phyloP scores from a whole-genome alignment of 2,797 vertebrate species.

The Lagodon rhomboides region DNA sequence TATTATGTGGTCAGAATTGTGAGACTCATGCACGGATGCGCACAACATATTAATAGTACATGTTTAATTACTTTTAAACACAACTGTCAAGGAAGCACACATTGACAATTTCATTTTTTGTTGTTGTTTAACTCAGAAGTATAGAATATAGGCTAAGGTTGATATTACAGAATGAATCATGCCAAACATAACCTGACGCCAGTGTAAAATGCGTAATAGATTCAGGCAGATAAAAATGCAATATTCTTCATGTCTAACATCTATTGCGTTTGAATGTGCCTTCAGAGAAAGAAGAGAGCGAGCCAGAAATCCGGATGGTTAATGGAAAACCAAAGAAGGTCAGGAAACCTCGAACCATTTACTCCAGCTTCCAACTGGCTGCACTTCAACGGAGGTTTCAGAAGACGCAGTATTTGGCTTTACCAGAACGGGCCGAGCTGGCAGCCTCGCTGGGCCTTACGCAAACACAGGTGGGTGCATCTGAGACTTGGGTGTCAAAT shows the following conservation, averaged over 20 bases:
- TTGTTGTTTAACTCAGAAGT: background rate
- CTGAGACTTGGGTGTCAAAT: conserved; percentile 29
- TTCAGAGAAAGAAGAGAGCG: conserved; percentile 95
- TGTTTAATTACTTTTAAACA: background rate
- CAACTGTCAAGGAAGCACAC: background rate
- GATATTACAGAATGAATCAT: background rate
- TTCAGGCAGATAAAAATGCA: background rate
- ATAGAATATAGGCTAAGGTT: background rate
- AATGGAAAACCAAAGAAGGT: conserved; percentile 99
- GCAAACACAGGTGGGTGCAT: conserved; percentile 93
- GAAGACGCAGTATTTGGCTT: conserved; percentile 97
- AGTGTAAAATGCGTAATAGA: conserved; percentile 1
- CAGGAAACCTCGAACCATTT: conserved; percentile 97
- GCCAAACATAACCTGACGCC: background rate
- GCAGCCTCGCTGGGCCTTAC: conserved; percentile 97
- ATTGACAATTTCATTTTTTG: background rate
- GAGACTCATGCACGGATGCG: background rate
- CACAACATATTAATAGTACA: background rate
- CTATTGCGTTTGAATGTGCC: conserved; percentile 41
- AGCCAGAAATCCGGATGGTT: conserved; percentile 97
- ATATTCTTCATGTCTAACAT: conserved; percentile 1
- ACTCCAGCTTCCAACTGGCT: conserved; percentile 98
- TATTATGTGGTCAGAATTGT: conserved; percentile 11
- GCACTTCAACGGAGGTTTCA: conserved; percentile 97
- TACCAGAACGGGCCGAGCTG: conserved; percentile 96